Conservation (phyloP, 2,113 vertebrate genomes). For the Ibidorhyncha struthersii region DNA sequence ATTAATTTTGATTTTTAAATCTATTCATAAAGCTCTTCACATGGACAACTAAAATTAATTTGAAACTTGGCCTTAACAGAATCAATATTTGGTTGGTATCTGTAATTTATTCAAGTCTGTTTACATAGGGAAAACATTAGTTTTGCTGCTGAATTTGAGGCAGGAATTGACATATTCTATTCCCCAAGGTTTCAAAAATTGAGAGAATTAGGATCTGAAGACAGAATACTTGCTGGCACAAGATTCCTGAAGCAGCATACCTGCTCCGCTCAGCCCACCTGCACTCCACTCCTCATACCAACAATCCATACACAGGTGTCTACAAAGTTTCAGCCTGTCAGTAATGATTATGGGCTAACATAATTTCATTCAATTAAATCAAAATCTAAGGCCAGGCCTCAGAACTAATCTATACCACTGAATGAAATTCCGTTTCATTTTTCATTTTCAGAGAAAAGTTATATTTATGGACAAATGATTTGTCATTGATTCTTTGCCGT, state of each 20-base stretch:
- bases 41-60: constrained; percentile 11
- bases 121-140: neutral
- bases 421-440: neutral
- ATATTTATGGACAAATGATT: neutral
- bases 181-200: neutral
- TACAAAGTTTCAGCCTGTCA: neutral
- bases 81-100: constrained; percentile 19
- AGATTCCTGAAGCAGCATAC: neutral
- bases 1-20: neutral
- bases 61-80: neutral
- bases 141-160: constrained; percentile 3
- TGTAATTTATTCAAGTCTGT: neutral
- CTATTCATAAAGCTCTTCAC: neutral
- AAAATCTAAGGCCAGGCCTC: neutral
- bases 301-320: neutral
- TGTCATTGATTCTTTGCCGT: neutral
- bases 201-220: neutral
- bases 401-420: neutral
- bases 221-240: neutral
- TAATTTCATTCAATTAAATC: neutral
- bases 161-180: neutral
- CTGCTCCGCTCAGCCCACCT: neutral
- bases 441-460: constrained; percentile 1
- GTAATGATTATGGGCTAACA: neutral
- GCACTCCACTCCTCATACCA: neutral